A percentile compares a stretch with the other conserved stretches of the same genome.
phyloP scores from a whole-genome alignment of 2,888 invertebrate species.

The Corbicula japonica region DNA sequence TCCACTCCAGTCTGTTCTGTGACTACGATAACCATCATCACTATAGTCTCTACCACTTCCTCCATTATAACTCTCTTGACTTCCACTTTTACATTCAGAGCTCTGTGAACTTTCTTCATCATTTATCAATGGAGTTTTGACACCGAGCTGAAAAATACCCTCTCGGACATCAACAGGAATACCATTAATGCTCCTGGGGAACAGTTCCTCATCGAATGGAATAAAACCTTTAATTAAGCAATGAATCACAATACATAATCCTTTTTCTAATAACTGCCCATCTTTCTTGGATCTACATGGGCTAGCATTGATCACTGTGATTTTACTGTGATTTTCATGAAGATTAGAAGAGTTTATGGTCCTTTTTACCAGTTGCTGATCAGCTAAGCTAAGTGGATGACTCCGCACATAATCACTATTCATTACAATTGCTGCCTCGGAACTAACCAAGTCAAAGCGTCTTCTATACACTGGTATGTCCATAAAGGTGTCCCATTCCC shows the following conservation, averaged over 20 bases:
- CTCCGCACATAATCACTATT: constrained; percentile 40
- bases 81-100: background rate
- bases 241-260: constrained; percentile 60
- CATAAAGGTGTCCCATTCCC: constrained; percentile 59
- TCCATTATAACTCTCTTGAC: background rate
- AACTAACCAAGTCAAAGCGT: constrained; percentile 45
- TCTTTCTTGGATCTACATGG: constrained; percentile 54
- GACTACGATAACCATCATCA: background rate
- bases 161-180: constrained; percentile 64
- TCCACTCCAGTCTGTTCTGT: too few relatives aligned
- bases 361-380: constrained; percentile 23
- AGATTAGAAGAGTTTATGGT: constrained; percentile 37
- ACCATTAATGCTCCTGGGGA: constrained; percentile 50
- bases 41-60: background rate
- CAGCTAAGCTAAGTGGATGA: constrained; percentile 35
- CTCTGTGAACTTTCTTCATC: background rate
- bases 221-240: constrained; percentile 61
- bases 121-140: constrained; percentile 18
- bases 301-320: constrained; percentile 48
- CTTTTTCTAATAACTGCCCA: constrained; percentile 43
- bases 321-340: constrained; percentile 41
- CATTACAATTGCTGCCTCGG: constrained; percentile 43
- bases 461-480: constrained; percentile 52
- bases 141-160: constrained; percentile 43
- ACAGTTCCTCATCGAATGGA: constrained; percentile 62